Evolutionary conservation across 2,888 invertebrate species (phyloP), one percentile per base, ranked within the genome.

Genomic region (Catocala fraxini): DNA sequence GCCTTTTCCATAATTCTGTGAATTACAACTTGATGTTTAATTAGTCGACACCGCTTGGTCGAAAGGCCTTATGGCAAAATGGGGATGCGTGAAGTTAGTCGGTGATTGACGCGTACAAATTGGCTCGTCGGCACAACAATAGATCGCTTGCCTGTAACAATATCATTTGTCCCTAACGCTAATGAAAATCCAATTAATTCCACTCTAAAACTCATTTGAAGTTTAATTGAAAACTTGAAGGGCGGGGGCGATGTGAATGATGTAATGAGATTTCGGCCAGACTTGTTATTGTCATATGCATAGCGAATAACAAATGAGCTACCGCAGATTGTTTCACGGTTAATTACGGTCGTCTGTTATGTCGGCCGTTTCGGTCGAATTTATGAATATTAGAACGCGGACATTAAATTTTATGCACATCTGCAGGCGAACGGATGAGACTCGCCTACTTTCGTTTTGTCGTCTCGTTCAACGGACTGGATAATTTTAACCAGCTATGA

Each of bases 101-200:
- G 81, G 79, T 85, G 90, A 90, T 81, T 92, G 93, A 92, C 91
- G 85, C 76, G 83, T 82, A 92, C 91, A 92, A 92, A 93, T 93
- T 91, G 86, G 86, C 83, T 78, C 71, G 73, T 77, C 79, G 72
- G 68, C 83, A 77, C 81, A 86, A 90, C 89, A 91, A 91, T 90
- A 88, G 90, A 89, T 89, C 86, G 87, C 80, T 88, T 81, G 86
- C 83, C 87, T 88, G 90, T 88, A 90, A 92, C 92, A 92, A 90
- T 92, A 91, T 93, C 90, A 92, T 93, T 92, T 89, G 91, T 91
- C 85, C 89, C 89, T 86, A 90, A 88, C 90, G 88, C 91, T 93
- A 92, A 93, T 93, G 93, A 92, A 93, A 93, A 92, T 90, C 91
- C 92, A 92, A 93, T 93, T 93, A 93, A 93, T 93, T 91, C 86